Conservation (phyloP, 1,140 invertebrate genomes). For the Gryllus bimaculatus region DNA sequence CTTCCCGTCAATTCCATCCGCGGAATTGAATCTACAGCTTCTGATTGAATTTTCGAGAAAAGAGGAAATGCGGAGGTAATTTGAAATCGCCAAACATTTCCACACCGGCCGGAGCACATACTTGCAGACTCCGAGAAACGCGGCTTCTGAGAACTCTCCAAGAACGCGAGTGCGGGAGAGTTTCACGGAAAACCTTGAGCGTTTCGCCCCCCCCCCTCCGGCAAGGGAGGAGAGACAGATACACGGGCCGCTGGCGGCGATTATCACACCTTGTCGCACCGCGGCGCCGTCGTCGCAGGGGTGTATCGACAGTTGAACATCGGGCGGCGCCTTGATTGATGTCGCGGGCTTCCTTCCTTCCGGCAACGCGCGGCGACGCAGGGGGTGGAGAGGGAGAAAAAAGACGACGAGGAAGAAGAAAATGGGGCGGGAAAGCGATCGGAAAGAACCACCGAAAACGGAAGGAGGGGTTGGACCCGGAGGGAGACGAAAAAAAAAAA, state of each 20-base stretch:
- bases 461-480: background rate
- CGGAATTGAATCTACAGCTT: background rate
- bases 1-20: background rate
- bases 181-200: too few species aligned
- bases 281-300: background rate
- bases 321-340: background rate
- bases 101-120: background rate
- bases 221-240: background rate
- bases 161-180: too few species aligned
- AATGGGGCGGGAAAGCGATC: background rate
- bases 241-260: background rate
- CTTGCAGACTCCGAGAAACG: background rate
- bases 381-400: too few species aligned
- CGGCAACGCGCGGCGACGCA: background rate
- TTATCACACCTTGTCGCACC: background rate
- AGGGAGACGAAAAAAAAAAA: background rate
- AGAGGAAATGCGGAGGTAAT: background rate
- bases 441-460: background rate
- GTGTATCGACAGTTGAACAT: conserved; percentile 1
- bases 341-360: background rate
- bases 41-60: background rate
- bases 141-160: too few species aligned
- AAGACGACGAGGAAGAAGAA: too few species aligned
- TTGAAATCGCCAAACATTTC: background rate
- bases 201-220: too few species aligned